phyloP scores from a whole-genome alignment of 2,113 vertebrate species.

The Hippolais icterina region DNA sequence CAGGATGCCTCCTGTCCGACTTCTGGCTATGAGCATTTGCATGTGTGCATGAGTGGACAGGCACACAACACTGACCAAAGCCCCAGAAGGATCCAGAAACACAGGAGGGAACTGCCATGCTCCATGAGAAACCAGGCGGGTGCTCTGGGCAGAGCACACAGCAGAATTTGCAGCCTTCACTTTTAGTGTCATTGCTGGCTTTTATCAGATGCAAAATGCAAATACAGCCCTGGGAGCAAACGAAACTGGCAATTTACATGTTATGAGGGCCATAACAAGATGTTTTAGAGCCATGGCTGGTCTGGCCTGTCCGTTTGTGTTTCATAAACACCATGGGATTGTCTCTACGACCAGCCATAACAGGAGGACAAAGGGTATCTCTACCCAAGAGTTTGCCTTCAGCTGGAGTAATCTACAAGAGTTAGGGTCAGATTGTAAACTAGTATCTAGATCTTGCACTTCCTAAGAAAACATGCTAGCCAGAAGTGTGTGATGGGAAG shows the following conservation, averaged over 20 bases:
- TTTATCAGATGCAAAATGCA: not conserved
- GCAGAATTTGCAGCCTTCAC: not conserved
- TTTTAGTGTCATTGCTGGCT: not conserved
- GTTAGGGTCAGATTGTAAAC: not conserved
- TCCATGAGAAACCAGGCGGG: not conserved
- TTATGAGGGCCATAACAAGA: not conserved
- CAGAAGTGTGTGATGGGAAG: fast-evolving
- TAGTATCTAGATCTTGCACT: not conserved
- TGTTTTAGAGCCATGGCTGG: not conserved
- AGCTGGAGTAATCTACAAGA: not conserved
- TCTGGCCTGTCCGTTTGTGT: not conserved
- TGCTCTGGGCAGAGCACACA: not conserved
- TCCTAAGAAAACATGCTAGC: not conserved
- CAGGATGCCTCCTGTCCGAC: not conserved
- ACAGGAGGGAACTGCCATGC: fast-evolving
- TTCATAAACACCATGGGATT: not conserved
- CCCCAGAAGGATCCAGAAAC: not conserved
- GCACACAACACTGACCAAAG: not conserved
- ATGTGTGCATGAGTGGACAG: not conserved
- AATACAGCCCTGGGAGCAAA: not conserved
- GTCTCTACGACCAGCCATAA: fast-evolving
- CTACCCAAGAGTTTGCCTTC: not conserved
- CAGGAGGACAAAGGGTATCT: not conserved
- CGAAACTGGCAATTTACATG: not conserved
- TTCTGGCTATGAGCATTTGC: not conserved